Conservation (phyloP, 2,888 invertebrate species). For the Nephrotoma appendiculata region DNA sequence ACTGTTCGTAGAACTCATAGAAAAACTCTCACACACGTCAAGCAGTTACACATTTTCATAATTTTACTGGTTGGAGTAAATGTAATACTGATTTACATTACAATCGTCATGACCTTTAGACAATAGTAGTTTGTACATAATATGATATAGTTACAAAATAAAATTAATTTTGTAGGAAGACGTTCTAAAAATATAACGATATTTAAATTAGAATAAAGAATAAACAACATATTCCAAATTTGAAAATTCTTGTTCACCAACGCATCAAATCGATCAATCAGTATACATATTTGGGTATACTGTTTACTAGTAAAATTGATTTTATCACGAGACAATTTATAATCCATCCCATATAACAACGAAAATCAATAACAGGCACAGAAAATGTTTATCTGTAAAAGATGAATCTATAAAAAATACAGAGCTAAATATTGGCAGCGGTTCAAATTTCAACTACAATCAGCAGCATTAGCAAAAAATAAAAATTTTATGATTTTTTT, state of each 20-base stretch:
- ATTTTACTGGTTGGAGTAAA: background rate
- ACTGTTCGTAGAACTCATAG: too few species aligned
- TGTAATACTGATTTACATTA: background rate
- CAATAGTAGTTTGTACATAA: background rate
- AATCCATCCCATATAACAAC: background rate
- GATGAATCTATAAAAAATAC: background rate
- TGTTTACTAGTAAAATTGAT: background rate
- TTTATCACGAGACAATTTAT: background rate
- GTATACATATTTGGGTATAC: background rate
- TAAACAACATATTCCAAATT: background rate
- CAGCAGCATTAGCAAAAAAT: background rate
- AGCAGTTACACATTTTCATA: background rate
- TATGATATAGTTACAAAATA: too few species aligned
- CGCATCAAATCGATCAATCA: background rate
- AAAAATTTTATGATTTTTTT: background rate
- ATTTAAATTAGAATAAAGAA: background rate
- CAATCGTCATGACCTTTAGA: background rate
- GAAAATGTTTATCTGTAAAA: background rate
- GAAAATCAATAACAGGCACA: background rate
- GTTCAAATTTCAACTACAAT: background rate
- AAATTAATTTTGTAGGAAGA: background rate
- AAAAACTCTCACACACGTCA: too few species aligned
- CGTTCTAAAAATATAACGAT: background rate
- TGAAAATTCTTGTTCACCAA: background rate
- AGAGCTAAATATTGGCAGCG: background rate